Evolutionary conservation across 2,113 vertebrate genomes (phyloP).

Genomic region (Poicephalus meyeri): DNA sequence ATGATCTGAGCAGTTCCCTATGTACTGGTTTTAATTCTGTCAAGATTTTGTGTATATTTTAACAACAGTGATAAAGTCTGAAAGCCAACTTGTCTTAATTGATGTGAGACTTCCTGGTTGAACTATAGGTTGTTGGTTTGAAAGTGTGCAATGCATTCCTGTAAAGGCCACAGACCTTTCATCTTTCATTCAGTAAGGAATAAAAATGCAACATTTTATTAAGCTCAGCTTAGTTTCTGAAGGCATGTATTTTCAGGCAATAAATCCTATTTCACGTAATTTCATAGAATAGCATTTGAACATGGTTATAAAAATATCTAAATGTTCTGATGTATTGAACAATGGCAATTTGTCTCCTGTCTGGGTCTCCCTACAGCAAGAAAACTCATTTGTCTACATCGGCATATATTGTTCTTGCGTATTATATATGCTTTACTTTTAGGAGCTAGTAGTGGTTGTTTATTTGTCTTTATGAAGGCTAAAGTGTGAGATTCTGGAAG

Average conservation of each 20-base stretch:
- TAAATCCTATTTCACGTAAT: neutral
- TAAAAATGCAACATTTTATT: neutral
- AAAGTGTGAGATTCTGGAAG: neutral
- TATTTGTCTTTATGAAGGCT: neutral
- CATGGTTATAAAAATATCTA: neutral
- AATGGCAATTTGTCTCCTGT: neutral
- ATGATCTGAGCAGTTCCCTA: neutral
- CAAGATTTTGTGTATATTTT: neutral
- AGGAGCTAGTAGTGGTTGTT: neutral
- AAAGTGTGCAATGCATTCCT: neutral
- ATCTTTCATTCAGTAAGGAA: neutral
- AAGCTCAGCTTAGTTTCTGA: neutral
- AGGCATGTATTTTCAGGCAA: neutral
- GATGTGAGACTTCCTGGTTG: neutral
- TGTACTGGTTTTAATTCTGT: neutral
- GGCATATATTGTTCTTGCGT: neutral
- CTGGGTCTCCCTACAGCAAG: neutral
- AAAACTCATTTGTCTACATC: neutral
- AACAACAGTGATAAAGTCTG: neutral
- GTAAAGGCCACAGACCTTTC: neutral
- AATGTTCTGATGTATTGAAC: neutral
- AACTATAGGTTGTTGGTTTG: neutral
- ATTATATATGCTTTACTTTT: neutral
- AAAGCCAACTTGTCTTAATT: neutral
- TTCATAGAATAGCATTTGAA: neutral